Evolutionary conservation across 2,888 invertebrate species (phyloP).

Genomic region (Pelosia muscerda): DNA sequence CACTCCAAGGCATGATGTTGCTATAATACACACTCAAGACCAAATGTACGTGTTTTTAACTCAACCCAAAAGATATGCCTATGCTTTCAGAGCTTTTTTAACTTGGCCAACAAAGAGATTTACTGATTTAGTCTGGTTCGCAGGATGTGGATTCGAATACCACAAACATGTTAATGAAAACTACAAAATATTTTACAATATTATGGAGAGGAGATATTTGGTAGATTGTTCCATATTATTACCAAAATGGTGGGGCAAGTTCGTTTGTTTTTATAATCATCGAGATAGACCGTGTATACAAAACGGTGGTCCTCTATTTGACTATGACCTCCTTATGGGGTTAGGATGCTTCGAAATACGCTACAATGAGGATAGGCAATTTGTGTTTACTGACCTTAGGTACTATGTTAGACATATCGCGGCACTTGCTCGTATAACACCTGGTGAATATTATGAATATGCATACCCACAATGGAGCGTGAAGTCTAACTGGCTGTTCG

Average conservation of each 20-base stretch:
- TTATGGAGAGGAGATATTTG: constrained; percentile 19
- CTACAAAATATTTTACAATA: constrained; percentile 59
- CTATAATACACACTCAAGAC: constrained; percentile 58
- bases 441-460: constrained; percentile 69
- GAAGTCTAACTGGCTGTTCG: background rate
- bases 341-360: constrained; percentile 71
- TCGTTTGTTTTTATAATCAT: constrained; percentile 64
- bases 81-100: constrained; percentile 45
- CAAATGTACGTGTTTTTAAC: constrained; percentile 55
- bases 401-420: constrained; percentile 59
- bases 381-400: constrained; percentile 69
- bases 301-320: constrained; percentile 62
- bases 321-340: constrained; percentile 42
- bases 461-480: constrained; percentile 67
- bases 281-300: constrained; percentile 54
- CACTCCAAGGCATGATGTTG: constrained; percentile 63
- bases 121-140: constrained; percentile 39
- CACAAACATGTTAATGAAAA: constrained; percentile 63
- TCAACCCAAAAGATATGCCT: constrained; percentile 38
- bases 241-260: constrained; percentile 74
- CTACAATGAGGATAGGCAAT: constrained; percentile 66
- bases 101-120: background rate
- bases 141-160: constrained; percentile 63
- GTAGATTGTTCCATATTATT: constrained; percentile 64
- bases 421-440: constrained; percentile 39